Evolutionary conservation across 2,113 vertebrate species (phyloP), one percentile per base, ranked within the genome.

Genomic region (Sinocyclocheilus anophthalmus): DNA sequence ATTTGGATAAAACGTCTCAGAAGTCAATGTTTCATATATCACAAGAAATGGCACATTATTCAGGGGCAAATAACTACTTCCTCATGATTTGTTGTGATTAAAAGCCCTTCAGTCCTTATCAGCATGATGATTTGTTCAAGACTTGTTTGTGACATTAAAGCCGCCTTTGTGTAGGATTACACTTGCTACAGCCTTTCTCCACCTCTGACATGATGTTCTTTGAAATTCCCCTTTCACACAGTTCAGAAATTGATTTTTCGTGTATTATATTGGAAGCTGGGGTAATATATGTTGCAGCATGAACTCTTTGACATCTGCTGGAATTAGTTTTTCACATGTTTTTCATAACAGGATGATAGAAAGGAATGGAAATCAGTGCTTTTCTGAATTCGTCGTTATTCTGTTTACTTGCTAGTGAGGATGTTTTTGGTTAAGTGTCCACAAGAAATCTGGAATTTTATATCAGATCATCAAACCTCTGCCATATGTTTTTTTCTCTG

Each of bases 401-500:
- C 3, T 42, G 30, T 69, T 69, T 42, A 42, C 72, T 76, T 26
- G 72, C 39, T 48, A 24, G 39, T 72, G 69, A 37, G 69, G 37
- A 42, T 2, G 70, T 18, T 37, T 18, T 69, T 20, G 8, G 67
- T 33, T 70, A 76, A 76, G n/a, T 13, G 1, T 76, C 42, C 73
- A 48, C 42, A 76, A 50, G 73, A 76, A 76, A 50, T 48, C 72
- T 16, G 39, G 42, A 30, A 12, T 81, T 81, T 45, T 39, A 67
- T 81, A 65, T 65, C 18, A 70, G 72, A 84, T 72, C 80, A 78
- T 63, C 26, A 53, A 48, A 79, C 45, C 7, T 20, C 48, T 75
- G 77, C 30, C 79, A 73, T 59, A 79, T 88, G 85, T 77, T 86
- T 85, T 81, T 76, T 83, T 2, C 30, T 65, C 63, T 76, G 22